Evolutionary conservation across 2,888 invertebrate species (phyloP).

Genomic region (Morpho helenor): DNA sequence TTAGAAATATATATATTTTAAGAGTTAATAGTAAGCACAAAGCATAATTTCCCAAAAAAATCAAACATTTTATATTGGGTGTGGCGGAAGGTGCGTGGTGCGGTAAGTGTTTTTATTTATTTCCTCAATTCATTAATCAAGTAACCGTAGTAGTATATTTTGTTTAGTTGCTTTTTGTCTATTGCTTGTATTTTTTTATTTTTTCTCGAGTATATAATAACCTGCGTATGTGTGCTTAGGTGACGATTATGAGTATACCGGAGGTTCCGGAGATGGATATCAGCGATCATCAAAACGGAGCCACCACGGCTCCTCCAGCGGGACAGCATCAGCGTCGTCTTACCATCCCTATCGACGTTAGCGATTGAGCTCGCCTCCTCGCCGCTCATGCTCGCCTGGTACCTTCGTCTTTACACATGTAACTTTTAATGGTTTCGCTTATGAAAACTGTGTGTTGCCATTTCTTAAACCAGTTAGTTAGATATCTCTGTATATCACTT

Average conservation of each 20-base stretch:
- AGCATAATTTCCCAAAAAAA: slow-evolving; percentile 18
- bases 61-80: slow-evolving; percentile 11
- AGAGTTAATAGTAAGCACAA: background rate
- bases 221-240: slow-evolving; percentile 37
- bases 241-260: slow-evolving; percentile 74
- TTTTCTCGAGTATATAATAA: no score
- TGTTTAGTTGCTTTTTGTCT: background rate
- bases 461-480: no score
- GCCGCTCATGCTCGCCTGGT: slow-evolving; percentile 32
- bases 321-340: slow-evolving; percentile 61
- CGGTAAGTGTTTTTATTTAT: slow-evolving; percentile 59
- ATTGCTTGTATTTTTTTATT: no score
- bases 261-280: slow-evolving; percentile 71
- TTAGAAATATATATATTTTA: no score
- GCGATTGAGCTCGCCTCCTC: slow-evolving; percentile 36
- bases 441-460: no score
- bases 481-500: no score
- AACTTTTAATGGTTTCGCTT: background rate
- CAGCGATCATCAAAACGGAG: slow-evolving; percentile 68
- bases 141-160: slow-evolving; percentile 9
- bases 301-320: slow-evolving; percentile 56
- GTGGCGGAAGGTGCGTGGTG: slow-evolving; percentile 65
- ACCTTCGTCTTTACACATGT: slow-evolving; percentile 17
- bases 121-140: slow-evolving; percentile 24
- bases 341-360: slow-evolving; percentile 75